Base-by-base conservation (phyloP, 2,797 vertebrate species). In the Loriculus beryllinus region DNA sequence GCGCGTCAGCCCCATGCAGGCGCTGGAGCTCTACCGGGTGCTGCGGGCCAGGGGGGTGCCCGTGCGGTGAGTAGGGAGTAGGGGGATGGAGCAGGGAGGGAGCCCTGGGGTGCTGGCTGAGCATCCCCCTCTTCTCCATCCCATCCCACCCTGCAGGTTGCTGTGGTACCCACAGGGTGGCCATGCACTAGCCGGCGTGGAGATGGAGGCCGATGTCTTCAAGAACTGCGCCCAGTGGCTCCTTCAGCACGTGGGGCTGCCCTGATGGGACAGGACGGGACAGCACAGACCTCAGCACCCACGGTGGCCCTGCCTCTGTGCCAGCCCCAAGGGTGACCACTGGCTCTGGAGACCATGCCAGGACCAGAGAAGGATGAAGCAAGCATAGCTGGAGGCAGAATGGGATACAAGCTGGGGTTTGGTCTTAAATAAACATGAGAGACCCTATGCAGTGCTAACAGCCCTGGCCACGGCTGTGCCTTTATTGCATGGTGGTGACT, bases 1-100 rank as follows among this genome's bases (percentile, higher is more conserved):
- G 37, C 96, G 98, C 8, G 98, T 99, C 91, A 98, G 98, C 65
- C 98, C 98, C 48, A 98, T 96, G 4, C 98, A 99, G 88, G 98
- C 98, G 0, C 88, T 98, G 96, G 98, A 99, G 97, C 98, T 98
- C 75, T 98, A 98, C 82, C 98, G 97, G 82, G 97, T 97, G 6
- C 96, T 99, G 95, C 98, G 97, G 96, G 98, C 98, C 97, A 97
- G 97, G 81, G 96, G 95, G 3, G 97, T 97, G 77, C 97, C 98
- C 2, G 94, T 97, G 67, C 98, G 96, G 98, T 98, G 96, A 96
- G 94, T 62, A 20, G 26, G 56, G 33, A 26, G 4, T 4, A 19
- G 21, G 13, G 23, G 9, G 2, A 6, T 2, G 9, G 45, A 63
- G 43, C 5, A 2, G 28, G 31, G 31, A 63, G 14, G 52, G 52